These are phyloP conservation scores for Xylota sylvarum DNA, from an alignment of 2,888 invertebrate genomes.

Conservation along the genomic window DNA sequence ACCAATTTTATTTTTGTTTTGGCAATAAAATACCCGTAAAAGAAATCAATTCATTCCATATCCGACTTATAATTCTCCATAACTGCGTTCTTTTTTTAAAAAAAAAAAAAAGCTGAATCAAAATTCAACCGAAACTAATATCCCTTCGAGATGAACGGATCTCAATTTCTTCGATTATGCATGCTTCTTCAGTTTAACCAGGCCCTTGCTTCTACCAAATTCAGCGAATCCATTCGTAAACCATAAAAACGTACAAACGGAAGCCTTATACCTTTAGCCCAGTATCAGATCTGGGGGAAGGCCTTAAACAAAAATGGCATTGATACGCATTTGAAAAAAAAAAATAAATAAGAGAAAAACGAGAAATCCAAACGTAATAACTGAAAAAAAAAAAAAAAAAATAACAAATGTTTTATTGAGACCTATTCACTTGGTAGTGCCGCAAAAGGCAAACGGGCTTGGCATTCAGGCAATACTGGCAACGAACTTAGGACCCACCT, in stretches of 20 bases:
- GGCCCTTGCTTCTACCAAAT: constrained; percentile 11
- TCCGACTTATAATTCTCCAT: constrained; percentile 14
- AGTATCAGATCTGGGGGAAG: constrained; percentile 21
- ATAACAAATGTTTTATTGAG: constrained; percentile 53
- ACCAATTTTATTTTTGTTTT: too few relatives aligned
- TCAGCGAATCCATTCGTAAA: constrained; percentile 54
- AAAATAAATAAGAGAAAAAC: constrained; percentile 12
- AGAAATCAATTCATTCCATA: background rate
- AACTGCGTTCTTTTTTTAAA: background rate
- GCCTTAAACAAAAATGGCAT: constrained; percentile 31
- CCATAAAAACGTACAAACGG: constrained; percentile 61
- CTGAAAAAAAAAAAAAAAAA: constrained; percentile 12
- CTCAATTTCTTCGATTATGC: constrained; percentile 72
- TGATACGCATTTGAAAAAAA: constrained; percentile 56
- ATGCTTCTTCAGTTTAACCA: constrained; percentile 58
- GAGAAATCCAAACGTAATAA: constrained; percentile 16
- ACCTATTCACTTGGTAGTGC: constrained; percentile 52
- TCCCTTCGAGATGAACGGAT: constrained; percentile 58
- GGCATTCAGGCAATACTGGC: constrained; percentile 14
- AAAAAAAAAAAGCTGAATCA: constrained; percentile 18
- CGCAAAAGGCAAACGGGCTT: constrained; percentile 46
- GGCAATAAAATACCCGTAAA: constrained; percentile 8
- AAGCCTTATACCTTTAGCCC: constrained; percentile 44
- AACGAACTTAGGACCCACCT: constrained; percentile 53
- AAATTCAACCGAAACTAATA: constrained; percentile 68